These are phyloP conservation scores for Halictus quadricinctus DNA, from an alignment of 2,888 invertebrate species.

Conservation along the genomic window DNA sequence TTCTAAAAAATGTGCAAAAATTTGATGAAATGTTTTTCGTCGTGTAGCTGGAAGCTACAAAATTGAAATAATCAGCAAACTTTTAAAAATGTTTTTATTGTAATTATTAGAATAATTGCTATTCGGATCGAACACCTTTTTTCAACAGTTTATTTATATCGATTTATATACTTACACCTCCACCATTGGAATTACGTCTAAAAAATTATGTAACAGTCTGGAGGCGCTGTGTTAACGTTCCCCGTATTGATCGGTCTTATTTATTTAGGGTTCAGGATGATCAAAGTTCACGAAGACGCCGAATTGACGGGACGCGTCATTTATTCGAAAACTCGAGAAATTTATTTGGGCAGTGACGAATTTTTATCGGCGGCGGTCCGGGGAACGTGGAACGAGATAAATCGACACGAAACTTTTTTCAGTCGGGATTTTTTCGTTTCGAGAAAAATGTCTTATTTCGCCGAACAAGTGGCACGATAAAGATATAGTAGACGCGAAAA, in stretches of 20 bases:
- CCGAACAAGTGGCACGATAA: background rate
- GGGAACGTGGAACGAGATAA: background rate
- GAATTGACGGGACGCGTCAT: background rate
- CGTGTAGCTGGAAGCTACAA: too few relatives aligned
- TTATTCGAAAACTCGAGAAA: background rate
- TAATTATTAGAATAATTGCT: background rate
- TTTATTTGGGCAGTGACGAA: constrained; percentile 4
- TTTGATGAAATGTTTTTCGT: background rate
- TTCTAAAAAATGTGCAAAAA: background rate
- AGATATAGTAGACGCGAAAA: background rate
- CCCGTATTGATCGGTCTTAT: background rate
- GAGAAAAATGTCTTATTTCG: constrained; percentile 1
- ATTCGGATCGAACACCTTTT: too few relatives aligned
- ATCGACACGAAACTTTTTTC: background rate
- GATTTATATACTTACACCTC: too few relatives aligned
- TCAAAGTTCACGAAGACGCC: background rate
- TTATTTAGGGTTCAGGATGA: background rate
- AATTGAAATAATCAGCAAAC: too few relatives aligned
- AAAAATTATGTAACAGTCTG: too few relatives aligned
- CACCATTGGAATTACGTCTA: too few relatives aligned
- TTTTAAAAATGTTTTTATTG: background rate
- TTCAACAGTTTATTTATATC: too few relatives aligned
- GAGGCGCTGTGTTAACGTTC: too few relatives aligned
- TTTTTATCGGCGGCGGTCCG: background rate
- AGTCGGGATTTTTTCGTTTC: background rate